phyloP scores from a whole-genome alignment of 2,113 vertebrate genomes.

The Rhabdornis inornatus region DNA sequence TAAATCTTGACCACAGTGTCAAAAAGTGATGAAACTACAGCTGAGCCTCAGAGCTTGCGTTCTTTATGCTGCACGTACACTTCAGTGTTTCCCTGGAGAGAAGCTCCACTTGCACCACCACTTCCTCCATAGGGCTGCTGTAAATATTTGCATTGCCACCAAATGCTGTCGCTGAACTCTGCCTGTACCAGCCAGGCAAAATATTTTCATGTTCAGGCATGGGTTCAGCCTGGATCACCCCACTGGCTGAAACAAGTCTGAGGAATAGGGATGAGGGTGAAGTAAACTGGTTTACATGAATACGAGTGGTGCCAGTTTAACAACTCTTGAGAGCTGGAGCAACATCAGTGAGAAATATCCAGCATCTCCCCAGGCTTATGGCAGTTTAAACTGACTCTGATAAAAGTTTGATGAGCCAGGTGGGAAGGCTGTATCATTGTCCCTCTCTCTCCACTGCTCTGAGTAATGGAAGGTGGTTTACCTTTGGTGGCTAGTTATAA shows the following conservation, averaged over 20 bases:
- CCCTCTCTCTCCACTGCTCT: neutral
- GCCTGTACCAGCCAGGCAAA: neutral
- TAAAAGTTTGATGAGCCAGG: neutral
- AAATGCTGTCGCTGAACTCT: neutral
- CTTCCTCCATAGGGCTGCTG: neutral
- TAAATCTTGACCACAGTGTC: neutral
- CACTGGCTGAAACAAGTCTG: neutral
- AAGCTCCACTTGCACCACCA: neutral
- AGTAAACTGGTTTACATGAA: neutral
- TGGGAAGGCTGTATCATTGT: neutral
- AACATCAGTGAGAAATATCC: rapidly evolving
- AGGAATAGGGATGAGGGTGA: neutral
- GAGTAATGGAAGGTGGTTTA: neutral
- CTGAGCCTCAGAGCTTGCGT: neutral
- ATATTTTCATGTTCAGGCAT: neutral
- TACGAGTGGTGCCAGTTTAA: neutral
- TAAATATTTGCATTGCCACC: neutral
- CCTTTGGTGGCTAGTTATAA: neutral
- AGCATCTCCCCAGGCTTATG: neutral
- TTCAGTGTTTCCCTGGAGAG: rapidly evolving
- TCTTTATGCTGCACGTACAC: rapidly evolving
- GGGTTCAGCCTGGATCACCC: neutral
- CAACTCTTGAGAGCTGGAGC: neutral
- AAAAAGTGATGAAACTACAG: neutral
- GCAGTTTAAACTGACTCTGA: neutral